Percentiles rank a stretch among this genome's conserved stretches.
Conservation (phyloP, 2,797 vertebrate species). For the Oryzias dopingdopingensis region DNA sequence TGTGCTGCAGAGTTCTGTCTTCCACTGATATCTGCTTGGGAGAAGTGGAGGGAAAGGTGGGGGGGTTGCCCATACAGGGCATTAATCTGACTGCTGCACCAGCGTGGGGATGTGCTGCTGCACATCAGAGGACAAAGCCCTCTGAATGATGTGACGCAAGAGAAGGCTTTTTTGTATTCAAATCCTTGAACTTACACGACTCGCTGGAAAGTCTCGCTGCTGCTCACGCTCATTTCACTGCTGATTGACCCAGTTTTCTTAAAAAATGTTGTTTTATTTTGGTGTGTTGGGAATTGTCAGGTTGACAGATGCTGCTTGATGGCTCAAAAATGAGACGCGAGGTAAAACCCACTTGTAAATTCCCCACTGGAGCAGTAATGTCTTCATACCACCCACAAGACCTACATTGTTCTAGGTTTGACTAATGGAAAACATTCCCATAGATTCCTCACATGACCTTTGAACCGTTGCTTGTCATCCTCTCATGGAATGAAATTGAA, state of each 20-base stretch:
- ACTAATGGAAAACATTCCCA: slow-evolving; percentile 31
- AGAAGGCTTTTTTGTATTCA: slow-evolving; percentile 18
- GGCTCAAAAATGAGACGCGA: slow-evolving; percentile 6
- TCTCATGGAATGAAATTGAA: slow-evolving; percentile 61
- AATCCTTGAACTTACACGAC: slow-evolving; percentile 33
- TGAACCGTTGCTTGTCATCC: slow-evolving; percentile 53
- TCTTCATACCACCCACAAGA: slow-evolving; percentile 10
- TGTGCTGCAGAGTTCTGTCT: slow-evolving; percentile 64
- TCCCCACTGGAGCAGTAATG: slow-evolving; percentile 18
- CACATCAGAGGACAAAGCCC: slow-evolving; percentile 41
- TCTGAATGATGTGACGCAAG: slow-evolving; percentile 1
- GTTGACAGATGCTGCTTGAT: no score
- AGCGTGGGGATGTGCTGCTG: slow-evolving; percentile 44
- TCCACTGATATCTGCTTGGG: slow-evolving; percentile 55
- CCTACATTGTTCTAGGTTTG: slow-evolving; percentile 27
- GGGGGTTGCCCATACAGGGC: slow-evolving; percentile 31
- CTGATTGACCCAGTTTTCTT: slow-evolving; percentile 62
- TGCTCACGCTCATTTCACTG: slow-evolving; percentile 42
- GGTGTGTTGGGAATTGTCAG: slow-evolving; percentile 10
- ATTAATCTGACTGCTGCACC: slow-evolving; percentile 42
- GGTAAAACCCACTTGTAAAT: slow-evolving; percentile 19
- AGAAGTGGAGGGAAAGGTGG: slow-evolving; percentile 16
- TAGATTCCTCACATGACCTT: slow-evolving; percentile 59
- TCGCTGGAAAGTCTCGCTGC: slow-evolving; percentile 32
- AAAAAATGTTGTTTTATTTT: slow-evolving; percentile 48